Conservation (phyloP, 2,113 vertebrate genomes). For the Rhinoderma darwinii region DNA sequence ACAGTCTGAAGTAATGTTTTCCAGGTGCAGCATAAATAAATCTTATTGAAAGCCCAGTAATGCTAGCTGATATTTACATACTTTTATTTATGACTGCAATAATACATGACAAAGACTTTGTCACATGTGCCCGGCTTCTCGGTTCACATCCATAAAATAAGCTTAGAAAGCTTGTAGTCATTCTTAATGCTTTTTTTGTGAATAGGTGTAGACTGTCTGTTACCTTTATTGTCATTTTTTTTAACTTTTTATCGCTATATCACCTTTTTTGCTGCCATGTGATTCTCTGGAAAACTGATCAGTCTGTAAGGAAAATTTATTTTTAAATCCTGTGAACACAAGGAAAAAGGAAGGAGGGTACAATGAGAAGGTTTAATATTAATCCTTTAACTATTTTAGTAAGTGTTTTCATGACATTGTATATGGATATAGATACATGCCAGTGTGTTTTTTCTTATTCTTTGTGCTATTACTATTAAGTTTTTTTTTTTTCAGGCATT, state of each 20-base stretch:
- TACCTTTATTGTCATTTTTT: not conserved
- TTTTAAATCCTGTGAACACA: not conserved
- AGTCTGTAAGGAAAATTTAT: not conserved
- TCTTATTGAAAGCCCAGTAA: conserved; percentile 12
- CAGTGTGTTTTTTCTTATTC: too few species aligned
- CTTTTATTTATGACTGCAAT: conserved; percentile 16
- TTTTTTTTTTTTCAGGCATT: too few species aligned
- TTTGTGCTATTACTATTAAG: too few species aligned
- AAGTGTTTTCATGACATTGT: too few species aligned
- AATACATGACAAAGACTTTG: conserved; percentile 14
- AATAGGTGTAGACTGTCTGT: not conserved
- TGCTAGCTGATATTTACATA: conserved; percentile 38
- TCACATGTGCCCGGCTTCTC: not conserved
- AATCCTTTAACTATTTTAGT: too few species aligned
- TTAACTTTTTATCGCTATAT: not conserved
- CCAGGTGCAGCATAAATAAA: conserved; percentile 35
- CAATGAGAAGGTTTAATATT: too few species aligned
- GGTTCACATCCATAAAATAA: conserved; percentile 22
- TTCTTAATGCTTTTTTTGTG: not conserved
- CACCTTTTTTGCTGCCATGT: not conserved
- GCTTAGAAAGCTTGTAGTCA: not conserved
- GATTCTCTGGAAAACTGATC: not conserved
- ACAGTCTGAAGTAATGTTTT: not conserved
- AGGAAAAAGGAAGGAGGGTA: not conserved
- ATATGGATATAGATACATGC: too few species aligned